Conservation (phyloP, 2,113 vertebrate genomes). For the Toxotes chatareus region DNA sequence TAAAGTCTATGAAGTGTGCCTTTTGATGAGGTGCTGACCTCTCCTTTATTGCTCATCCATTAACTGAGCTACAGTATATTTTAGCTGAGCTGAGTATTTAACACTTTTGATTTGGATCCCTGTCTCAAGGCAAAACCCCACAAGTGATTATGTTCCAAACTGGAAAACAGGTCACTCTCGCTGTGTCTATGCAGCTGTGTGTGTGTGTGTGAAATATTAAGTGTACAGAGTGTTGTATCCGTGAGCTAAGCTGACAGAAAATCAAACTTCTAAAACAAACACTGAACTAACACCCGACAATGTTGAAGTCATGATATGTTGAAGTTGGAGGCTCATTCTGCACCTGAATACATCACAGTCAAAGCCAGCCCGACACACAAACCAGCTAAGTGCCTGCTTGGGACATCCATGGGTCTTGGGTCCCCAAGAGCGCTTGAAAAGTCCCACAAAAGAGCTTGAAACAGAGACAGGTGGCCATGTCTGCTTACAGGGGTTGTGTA, state of each 20-base stretch:
- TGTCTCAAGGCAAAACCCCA: constrained; percentile 21
- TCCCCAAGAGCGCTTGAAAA: too few species aligned
- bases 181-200: background rate
- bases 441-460: too few species aligned
- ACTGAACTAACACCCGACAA: background rate
- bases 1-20: constrained; percentile 22
- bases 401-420: too few species aligned
- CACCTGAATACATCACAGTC: constrained; percentile 12
- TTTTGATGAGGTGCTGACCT: constrained; percentile 41
- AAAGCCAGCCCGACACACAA: too few species aligned
- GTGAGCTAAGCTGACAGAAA: background rate
- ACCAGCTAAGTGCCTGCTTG: too few species aligned
- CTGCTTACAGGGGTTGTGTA: too few species aligned
- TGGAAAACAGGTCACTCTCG: constrained; percentile 9
- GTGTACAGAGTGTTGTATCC: background rate
- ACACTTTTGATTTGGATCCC: constrained; percentile 26
- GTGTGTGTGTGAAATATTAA: background rate
- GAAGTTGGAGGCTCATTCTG: background rate
- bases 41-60: constrained; percentile 36
- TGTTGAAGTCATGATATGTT: background rate
- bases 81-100: constrained; percentile 30
- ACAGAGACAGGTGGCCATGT: too few species aligned
- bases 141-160: background rate
- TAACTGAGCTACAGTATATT: constrained; percentile 22
- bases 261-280: constrained; percentile 19